phyloP scores from a whole-genome alignment of 2,113 vertebrate species.

The Brienomyrus brachyistius region DNA sequence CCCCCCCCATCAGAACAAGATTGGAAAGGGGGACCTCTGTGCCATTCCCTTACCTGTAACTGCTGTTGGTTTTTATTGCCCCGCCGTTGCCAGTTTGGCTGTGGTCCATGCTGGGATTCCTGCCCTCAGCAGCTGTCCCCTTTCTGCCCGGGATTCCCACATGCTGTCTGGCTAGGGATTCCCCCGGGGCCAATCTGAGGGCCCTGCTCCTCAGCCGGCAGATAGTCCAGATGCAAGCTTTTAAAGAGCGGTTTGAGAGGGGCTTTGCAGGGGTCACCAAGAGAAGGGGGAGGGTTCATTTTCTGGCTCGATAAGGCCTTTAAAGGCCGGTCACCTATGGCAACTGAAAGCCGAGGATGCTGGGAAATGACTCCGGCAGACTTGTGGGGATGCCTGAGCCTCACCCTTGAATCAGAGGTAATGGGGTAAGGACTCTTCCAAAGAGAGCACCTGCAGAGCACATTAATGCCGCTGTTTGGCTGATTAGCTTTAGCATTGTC shows the following conservation, averaged over 20 bases:
- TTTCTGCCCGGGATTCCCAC: constrained; percentile 41
- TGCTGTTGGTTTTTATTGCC: background rate
- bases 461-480: background rate
- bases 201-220: constrained; percentile 46
- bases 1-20: background rate
- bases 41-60: background rate
- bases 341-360: background rate
- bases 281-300: background rate
- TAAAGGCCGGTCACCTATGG: background rate
- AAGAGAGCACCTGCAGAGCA: background rate
- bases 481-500: background rate
- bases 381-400: background rate
- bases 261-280: background rate
- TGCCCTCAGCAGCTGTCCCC: constrained; percentile 47
- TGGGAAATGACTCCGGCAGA: background rate
- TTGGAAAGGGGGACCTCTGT: background rate
- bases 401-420: background rate
- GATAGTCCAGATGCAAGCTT: constrained; percentile 33
- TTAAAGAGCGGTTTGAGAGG: constrained; percentile 18
- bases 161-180: constrained; percentile 45
- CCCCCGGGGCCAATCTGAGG: constrained; percentile 53
- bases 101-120: constrained; percentile 27
- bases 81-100: background rate
- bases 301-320: background rate
- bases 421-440: background rate